Evolutionary conservation across 2,113 vertebrate species (phyloP), one percentile per base, ranked within the genome.

Genomic region (Petroica traversi): DNA sequence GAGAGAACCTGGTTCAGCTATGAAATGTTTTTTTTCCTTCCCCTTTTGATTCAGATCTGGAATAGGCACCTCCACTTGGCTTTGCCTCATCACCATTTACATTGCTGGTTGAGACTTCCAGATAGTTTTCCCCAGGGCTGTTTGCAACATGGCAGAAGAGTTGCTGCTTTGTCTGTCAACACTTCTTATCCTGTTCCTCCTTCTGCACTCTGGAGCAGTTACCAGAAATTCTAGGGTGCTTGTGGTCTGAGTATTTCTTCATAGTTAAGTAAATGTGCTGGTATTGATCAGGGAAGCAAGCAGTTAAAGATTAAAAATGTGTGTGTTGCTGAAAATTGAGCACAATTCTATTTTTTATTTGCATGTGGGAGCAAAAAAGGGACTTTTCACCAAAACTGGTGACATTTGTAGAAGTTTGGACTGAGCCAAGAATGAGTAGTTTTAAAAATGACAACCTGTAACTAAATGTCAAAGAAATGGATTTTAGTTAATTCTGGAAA

Each of bases 161-260:
- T 62, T 79, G 58, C 51, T 94, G 58, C 87, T 91, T 78, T 78
- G 52, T 80, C 75, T 95, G 80, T 89, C 74, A 92, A 79, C 67
- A 26, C 25, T 69, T 81, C 77, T 89, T 88, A 88, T 28, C 84
- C 78, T 94, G 93, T 96, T 96, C 89, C 67, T 94, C 72, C 88
- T 94, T 85, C 86, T 54, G 85, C 1, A 0, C 19, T 91, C 57
- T 19, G 61, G 33, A 79, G 80, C 59, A 58, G 71, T 80, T 90
- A 85, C 34, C 68, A 84, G 64, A 84, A 79, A 38, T 89, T 63
- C 68, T 85, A 0, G 20, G 25, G 58, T 72, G 26, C 46, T 75
- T 95, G 63, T 90, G 77, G 49, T 95, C 74, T 67, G 71, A 83
- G 8, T 55, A 67, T 94, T 94, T 93, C 94, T 89, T 69, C 78